These are phyloP conservation scores for Drosophila micromelanica DNA, from an alignment of 1,140 invertebrate species.

Conservation along the genomic window DNA sequence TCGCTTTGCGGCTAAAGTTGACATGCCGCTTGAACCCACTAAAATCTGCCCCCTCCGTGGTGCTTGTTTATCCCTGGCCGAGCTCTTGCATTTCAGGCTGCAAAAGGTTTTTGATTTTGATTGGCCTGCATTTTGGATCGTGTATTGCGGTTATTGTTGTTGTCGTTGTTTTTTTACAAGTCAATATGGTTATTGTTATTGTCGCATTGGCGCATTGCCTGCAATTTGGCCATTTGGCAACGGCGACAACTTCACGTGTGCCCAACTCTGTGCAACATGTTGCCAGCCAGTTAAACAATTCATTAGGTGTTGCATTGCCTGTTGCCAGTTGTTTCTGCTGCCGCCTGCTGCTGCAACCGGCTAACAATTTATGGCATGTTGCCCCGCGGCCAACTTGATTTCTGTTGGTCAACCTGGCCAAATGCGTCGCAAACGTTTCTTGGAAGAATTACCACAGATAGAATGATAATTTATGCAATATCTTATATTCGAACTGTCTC, in stretches of 20 bases:
- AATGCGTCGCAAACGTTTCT: constrained; percentile 62
- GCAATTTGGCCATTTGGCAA: constrained; percentile 72
- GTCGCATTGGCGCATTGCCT: constrained; percentile 66
- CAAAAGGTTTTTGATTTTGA: constrained; percentile 40
- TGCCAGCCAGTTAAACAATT: constrained; percentile 72
- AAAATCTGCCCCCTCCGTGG: background rate
- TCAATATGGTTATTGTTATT: constrained; percentile 78
- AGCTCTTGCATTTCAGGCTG: background rate
- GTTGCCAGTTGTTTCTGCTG: constrained; percentile 21
- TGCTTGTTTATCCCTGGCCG: background rate
- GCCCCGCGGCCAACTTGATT: constrained; percentile 43
- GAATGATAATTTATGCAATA: constrained; percentile 58
- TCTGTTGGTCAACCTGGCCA: constrained; percentile 62
- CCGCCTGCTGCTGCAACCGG: constrained; percentile 30
- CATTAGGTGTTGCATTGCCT: constrained; percentile 67
- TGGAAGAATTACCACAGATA: constrained; percentile 59
- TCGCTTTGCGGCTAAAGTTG: constrained; percentile 36
- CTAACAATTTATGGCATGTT: constrained; percentile 71
- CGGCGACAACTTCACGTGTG: constrained; percentile 43
- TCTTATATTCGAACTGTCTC: constrained; percentile 14
- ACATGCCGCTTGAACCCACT: constrained; percentile 50
- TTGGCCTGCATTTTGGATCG: constrained; percentile 29
- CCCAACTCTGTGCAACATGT: constrained; percentile 51
- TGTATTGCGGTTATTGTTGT: constrained; percentile 25
- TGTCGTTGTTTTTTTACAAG: constrained; percentile 50